phyloP scores from a whole-genome alignment of 1,140 invertebrate species.

The Triops cancriformis region DNA sequence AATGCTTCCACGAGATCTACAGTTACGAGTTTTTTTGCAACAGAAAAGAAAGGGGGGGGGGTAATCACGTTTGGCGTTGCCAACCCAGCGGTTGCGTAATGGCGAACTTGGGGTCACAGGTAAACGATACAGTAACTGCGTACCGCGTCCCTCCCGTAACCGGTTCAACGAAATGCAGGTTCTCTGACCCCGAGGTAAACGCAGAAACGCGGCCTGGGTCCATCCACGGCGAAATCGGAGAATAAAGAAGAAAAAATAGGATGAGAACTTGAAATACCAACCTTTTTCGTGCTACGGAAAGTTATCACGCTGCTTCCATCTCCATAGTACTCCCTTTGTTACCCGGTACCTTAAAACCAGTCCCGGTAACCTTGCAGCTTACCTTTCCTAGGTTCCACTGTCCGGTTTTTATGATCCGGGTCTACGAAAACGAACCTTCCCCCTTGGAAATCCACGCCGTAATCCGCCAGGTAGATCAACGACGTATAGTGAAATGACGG shows the following conservation, averaged over 20 bases:
- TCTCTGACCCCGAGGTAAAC: conserved; percentile 80
- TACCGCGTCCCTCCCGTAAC: conserved; percentile 63
- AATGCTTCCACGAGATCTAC: not conserved
- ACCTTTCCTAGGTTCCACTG: conserved; percentile 67
- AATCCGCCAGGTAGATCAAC: conserved; percentile 68
- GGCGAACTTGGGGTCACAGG: conserved; percentile 54
- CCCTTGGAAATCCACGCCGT: conserved; percentile 63
- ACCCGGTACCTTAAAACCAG: too few species aligned
- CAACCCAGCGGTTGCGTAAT: conserved; percentile 17
- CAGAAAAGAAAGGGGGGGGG: not conserved
- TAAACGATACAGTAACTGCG: conserved; percentile 75
- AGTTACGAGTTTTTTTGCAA: not conserved
- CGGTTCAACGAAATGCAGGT: conserved; percentile 71
- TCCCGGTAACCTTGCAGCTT: conserved; percentile 25
- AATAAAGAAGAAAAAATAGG: not conserved
- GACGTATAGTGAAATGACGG: conserved; percentile 77
- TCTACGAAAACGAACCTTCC: conserved; percentile 77
- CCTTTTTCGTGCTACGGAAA: not conserved
- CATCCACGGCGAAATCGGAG: too few species aligned
- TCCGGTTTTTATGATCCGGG: conserved; percentile 49
- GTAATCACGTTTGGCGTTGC: not conserved
- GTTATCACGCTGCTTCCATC: too few species aligned
- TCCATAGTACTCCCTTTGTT: too few species aligned
- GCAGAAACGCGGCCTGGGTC: conserved; percentile 58
- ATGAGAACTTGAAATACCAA: not conserved